Base-by-base conservation (phyloP, 2,888 invertebrate species). In the Nyleta sp. region DNA sequence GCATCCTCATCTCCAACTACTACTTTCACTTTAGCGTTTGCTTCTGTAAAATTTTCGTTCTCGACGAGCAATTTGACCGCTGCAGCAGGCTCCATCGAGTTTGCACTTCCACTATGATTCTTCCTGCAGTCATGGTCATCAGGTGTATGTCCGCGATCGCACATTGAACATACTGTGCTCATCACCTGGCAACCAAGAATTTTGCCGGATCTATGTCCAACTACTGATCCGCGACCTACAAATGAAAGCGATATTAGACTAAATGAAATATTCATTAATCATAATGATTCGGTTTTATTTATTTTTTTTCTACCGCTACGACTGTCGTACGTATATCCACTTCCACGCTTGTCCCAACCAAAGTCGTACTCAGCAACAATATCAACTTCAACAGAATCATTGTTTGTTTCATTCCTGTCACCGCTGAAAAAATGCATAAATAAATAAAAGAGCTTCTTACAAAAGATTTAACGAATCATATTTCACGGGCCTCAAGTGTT, bases 1-100 rank as follows among this genome's bases (percentile, higher is more conserved):
- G 78, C 59, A 57, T 78, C 73, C 46, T 78, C 78, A 46, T 78
- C 78, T 13, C 70, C 70, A 59, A 78, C 52, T 5, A 81, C 17
- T 40, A 65, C 44, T 7, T 38, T 53, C 11, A 72, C 64, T 13
- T 31, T 48, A 5, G 72, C 78, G 11, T 71, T 67, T 40, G 76
- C 65, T 28, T 75, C 20, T 11, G 60, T 22, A 8, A 80, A 42
- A 1, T 60, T 17, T 0, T 59, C 3, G 46, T 81, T 72, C 0
- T 74, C 42, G 4, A 55, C 35, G 1, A 79, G 10, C n/a, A 81
- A 17, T 31, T 73, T n/a, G 11, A 59, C 70, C 0, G 48, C 70
- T 6, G 33, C 6, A 7, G 59, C 50, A 3, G 81, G 67, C 24
- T 82, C 77, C 82, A 82, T 70, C 15, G 60, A 50, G 24, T 70